Evolutionary conservation across 2,113 vertebrate genomes (phyloP), one percentile per base, ranked within the genome.

Genomic region (Phasianus colchicus): DNA sequence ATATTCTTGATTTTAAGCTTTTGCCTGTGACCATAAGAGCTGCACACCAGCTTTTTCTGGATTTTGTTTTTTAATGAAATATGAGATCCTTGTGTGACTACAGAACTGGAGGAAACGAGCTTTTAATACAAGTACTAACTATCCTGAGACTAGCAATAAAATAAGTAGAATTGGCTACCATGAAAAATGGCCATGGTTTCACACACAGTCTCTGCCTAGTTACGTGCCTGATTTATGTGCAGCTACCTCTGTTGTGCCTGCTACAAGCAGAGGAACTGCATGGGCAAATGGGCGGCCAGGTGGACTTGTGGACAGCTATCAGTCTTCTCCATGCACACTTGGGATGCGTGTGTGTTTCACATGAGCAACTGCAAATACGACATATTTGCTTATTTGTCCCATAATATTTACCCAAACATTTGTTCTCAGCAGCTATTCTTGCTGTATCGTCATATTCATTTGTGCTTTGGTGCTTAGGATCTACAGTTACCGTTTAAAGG

Each of bases 121-220:
- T 93, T 90, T 90, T 93, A 94, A 93, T 94, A 95, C 75, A 95
- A 92, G 66, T 83, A 76, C 93, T 92, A 84, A 96, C 88, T 96
- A 92, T 74, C 76, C 86, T 84, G 92, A 95, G 88, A 96, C 70
- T 50, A 69, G 90, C 1, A 6, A 94, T 94, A 94, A 88, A 95
- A 88, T 47, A 70, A 88, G 80, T 81, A 84, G 83, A 93, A 88
- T 10, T 92, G 66, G 73, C 83, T 93, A 42, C 30, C 6, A 50
- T 94, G 93, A 95, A 82, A 86, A 95, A 92, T 66, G 80, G 65
- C 65, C 54, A 29, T 73, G 73, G 79, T 90, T 96, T 92, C 92
- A 80, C 85, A 84, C 76, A 77, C 52, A 74, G 69, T 58, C 72
- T 80, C 2, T 11, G 77, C 61, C 82, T 72, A 64, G 67, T 52